Evolutionary conservation across 2,888 invertebrate genomes (phyloP), one percentile per base, ranked within the genome.

Genomic region (Cylindroiulus punctatus): DNA sequence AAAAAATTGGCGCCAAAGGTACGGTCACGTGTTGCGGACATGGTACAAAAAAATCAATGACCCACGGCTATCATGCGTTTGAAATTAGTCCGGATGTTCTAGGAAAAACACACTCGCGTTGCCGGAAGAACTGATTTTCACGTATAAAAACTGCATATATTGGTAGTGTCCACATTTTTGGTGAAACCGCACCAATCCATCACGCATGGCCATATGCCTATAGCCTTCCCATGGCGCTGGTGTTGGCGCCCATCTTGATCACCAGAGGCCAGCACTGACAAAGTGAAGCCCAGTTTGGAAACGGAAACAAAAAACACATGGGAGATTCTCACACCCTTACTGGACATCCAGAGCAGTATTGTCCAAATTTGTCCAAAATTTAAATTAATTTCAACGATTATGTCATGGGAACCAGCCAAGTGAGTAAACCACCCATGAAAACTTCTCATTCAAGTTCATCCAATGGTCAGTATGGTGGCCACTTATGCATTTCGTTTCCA

Each of bases 201-300:
- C 12, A 30, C 30, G 30, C 14, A 76, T 76, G n/a, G 26, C 76
- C 76, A 76, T 76, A 30, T 76, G 30, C 76, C 65, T 26, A 65
- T n/a, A 8, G 4, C 57, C 26, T 76, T 76, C 17, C 26, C 22
- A 65, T 22, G 10, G 22, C 22, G n/a, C 2, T 30, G 22, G 14
- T 26, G 12, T 65, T 65, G 22, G 26, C 76, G 22, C 30, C 76
- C 7, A 30, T 30, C 26, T 76, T 76, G 76, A 76, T 30, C 76
- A 76, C 76, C 30, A 76, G 76, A 30, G 76, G 76, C 30, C 76
- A 76, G 76, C 76, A 76, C 76, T 30, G 30, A 76, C 65, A 22
- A 26, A 65, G 65, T 52, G 19, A 19, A 19, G 44, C 14, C 12
- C 44, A 44, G 44, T 44, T 44, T 44, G 8, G 4, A 8, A 44